phyloP scores from a whole-genome alignment of 2,888 invertebrate genomes.

The Monopis laevigella region DNA sequence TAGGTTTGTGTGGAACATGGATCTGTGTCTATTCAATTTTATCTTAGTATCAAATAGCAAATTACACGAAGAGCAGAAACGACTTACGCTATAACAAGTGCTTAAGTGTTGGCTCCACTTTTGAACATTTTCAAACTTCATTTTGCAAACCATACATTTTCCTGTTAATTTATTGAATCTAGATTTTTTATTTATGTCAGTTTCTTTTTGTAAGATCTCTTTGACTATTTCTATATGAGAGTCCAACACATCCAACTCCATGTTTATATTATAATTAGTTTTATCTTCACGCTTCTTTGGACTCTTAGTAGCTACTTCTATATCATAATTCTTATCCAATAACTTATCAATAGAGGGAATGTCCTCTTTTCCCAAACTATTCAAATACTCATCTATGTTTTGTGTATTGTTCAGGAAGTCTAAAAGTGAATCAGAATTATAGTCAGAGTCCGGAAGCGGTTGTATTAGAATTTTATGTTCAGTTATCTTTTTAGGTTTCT shows the following conservation, averaged over 20 bases:
- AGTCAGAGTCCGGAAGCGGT: slow-evolving; percentile 55
- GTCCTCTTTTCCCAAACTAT: slow-evolving; percentile 54
- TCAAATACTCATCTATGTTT: slow-evolving; percentile 53
- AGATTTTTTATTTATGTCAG: slow-evolving; percentile 28
- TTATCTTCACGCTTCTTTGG: slow-evolving; percentile 35
- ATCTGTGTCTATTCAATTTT: slow-evolving; percentile 35
- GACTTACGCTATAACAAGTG: slow-evolving; percentile 39
- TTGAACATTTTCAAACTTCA: slow-evolving; percentile 35
- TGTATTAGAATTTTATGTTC: slow-evolving; percentile 46
- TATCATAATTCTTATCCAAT: slow-evolving; percentile 42
- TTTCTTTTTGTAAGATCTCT: slow-evolving; percentile 40
- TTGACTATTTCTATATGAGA: slow-evolving; percentile 48
- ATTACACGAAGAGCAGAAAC: slow-evolving; percentile 47
- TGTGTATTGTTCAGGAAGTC: slow-evolving; percentile 58
- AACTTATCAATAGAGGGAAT: slow-evolving; percentile 54
- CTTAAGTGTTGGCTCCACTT: slow-evolving; percentile 47
- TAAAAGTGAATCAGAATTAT: slow-evolving; percentile 54
- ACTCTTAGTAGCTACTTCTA: slow-evolving; percentile 26
- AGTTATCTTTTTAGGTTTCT: slow-evolving; percentile 33
- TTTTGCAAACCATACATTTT: slow-evolving; percentile 49
- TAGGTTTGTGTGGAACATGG: slow-evolving; percentile 29
- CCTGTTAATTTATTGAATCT: slow-evolving; percentile 20
- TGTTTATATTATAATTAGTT: slow-evolving; percentile 36
- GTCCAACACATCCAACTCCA: slow-evolving; percentile 51
- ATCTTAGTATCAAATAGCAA: slow-evolving; percentile 45